phyloP scores from a whole-genome alignment of 2,797 vertebrate species.

The Buphagus erythrorhynchus region DNA sequence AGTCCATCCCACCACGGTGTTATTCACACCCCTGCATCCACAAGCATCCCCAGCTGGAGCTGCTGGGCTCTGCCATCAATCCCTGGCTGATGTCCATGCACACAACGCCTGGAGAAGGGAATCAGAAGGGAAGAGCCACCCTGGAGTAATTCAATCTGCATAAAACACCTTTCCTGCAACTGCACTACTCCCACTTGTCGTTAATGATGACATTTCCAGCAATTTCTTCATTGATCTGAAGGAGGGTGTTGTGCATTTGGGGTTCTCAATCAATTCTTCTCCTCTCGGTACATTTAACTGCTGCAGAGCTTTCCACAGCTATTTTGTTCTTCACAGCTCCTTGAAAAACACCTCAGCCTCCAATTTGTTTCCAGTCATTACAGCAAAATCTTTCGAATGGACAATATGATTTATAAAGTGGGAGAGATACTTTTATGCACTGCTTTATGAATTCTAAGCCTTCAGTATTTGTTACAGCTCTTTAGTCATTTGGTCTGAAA shows the following conservation, averaged over 20 bases:
- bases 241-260: background rate
- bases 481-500: constrained; percentile 23
- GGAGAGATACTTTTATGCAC: background rate
- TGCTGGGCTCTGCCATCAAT: background rate
- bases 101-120: background rate
- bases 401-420: constrained; percentile 24
- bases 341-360: constrained; percentile 28
- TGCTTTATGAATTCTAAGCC: constrained; percentile 13
- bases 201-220: constrained; percentile 7
- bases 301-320: background rate
- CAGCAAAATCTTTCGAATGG: background rate
- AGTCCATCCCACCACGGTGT: accelerated
- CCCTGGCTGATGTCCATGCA: background rate
- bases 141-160: background rate
- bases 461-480: constrained; percentile 25
- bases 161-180: background rate
- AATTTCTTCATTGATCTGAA: background rate
- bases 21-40: background rate
- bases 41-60: background rate
- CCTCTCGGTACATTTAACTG: background rate
- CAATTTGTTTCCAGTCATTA: constrained; percentile 40
- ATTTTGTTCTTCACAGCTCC: background rate
- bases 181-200: background rate
- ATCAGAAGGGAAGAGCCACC: background rate
- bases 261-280: background rate